phyloP scores from a whole-genome alignment of 2,113 vertebrate genomes.

The Cervus canadensis region DNA sequence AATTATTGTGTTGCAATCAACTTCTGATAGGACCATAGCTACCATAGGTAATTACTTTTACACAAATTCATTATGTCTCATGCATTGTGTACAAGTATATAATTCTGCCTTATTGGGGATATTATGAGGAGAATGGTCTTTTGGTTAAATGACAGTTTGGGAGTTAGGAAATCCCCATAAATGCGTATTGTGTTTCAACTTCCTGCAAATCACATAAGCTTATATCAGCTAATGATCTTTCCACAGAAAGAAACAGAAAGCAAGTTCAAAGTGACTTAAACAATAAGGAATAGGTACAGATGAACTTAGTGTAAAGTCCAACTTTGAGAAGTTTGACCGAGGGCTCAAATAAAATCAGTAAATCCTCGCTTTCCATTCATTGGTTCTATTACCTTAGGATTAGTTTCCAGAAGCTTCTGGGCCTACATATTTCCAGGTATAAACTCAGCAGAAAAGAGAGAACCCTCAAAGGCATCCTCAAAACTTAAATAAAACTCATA shows the following conservation, averaged over 20 bases:
- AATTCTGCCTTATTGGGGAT: background rate
- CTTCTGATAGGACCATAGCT: background rate
- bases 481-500: background rate
- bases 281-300: background rate
- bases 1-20: background rate
- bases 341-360: background rate
- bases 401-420: background rate
- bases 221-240: constrained; percentile 12
- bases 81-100: background rate
- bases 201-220: background rate
- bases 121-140: background rate
- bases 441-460: background rate
- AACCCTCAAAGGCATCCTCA: background rate
- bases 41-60: constrained; percentile 11
- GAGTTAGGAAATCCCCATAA: background rate
- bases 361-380: background rate
- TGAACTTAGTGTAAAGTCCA: background rate
- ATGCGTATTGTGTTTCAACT: background rate
- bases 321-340: background rate
- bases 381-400: background rate
- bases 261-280: background rate
- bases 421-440: background rate
- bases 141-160: constrained; percentile 1
- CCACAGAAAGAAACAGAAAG: constrained; percentile 19
- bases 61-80: background rate